A percentile compares a stretch with the other conserved stretches of the same genome.
Evolutionary conservation across 2,797 vertebrate genomes (phyloP).

Genomic region (Karalla daura): DNA sequence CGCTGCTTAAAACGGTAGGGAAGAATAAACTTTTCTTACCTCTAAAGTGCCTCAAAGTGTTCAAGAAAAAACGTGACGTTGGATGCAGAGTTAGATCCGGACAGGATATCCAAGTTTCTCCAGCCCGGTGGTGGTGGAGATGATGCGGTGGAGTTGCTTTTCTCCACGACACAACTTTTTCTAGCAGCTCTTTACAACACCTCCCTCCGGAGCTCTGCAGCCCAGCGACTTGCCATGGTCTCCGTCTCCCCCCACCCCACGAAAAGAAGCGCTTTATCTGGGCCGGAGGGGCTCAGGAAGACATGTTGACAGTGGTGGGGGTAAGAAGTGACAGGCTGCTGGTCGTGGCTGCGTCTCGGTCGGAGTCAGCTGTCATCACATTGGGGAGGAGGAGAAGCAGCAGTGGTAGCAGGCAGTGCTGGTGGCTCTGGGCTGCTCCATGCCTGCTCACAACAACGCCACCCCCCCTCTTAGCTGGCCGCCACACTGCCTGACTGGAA

Average conservation of each 20-base stretch:
- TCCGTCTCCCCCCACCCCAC: too few relatives aligned
- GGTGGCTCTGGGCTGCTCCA: slow-evolving; percentile 59
- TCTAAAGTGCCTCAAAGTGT: slow-evolving; percentile 3
- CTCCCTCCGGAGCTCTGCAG: not conserved
- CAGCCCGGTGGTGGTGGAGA: slow-evolving; percentile 58
- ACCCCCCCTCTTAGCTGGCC: slow-evolving; percentile 78
- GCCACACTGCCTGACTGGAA: slow-evolving; percentile 76
- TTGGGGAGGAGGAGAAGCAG: slow-evolving; percentile 32
- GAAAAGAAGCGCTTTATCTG: not conserved
- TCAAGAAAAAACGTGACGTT: not conserved
- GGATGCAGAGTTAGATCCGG: slow-evolving; percentile 55
- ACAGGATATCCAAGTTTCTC: slow-evolving; percentile 49
- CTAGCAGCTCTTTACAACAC: slow-evolving; percentile 27
- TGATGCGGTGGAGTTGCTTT: slow-evolving; percentile 53
- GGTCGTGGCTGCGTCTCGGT: slow-evolving; percentile 24
- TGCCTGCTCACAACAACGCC: slow-evolving; percentile 74
- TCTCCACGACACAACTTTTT: slow-evolving; percentile 52
- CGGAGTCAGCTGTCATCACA: slow-evolving; percentile 82
- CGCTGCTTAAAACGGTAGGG: not conserved
- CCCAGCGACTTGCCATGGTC: not conserved
- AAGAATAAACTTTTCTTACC: slow-evolving; percentile 45
- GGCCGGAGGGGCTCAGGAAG: not conserved
- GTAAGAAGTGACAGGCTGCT: slow-evolving; percentile 22
- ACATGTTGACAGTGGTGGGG: not conserved
- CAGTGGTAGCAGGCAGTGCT: too few relatives aligned